Evolutionary conservation across 2,888 invertebrate species (phyloP).

Genomic region (Entomobrya proxima): DNA sequence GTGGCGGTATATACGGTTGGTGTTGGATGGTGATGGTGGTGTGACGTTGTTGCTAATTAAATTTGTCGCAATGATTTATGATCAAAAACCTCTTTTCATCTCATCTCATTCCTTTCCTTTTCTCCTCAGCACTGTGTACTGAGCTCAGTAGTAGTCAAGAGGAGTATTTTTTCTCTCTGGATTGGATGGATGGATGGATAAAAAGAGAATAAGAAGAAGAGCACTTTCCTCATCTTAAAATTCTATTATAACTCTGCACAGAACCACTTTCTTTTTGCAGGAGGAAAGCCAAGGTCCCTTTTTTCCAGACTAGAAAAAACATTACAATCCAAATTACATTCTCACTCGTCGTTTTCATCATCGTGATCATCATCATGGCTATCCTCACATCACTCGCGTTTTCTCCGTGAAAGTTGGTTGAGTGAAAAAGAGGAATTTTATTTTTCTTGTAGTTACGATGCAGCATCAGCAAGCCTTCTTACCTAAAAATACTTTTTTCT

Average conservation of each 20-base stretch:
- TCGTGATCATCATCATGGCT: slow-evolving; percentile 5
- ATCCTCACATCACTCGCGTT: slow-evolving; percentile 6
- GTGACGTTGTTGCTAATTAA: slow-evolving; percentile 74
- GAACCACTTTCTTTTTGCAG: no score
- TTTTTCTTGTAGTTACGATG: slow-evolving; percentile 33
- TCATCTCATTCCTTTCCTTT: slow-evolving; percentile 47
- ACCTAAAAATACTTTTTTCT: slow-evolving; percentile 23
- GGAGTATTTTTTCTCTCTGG: slow-evolving; percentile 43
- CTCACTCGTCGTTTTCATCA: slow-evolving; percentile 41
- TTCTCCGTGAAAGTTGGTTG: slow-evolving; percentile 24
- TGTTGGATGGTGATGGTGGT: slow-evolving; percentile 42
- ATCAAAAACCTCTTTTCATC: slow-evolving; percentile 72
- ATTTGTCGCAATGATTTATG: slow-evolving; percentile 75
- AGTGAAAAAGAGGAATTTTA: slow-evolving; percentile 44
- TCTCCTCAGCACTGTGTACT: slow-evolving; percentile 36
- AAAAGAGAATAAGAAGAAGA: slow-evolving; percentile 43
- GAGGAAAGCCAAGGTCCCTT: slow-evolving; percentile 24
- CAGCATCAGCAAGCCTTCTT: neutral
- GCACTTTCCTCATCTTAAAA: slow-evolving; percentile 47
- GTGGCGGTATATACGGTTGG: slow-evolving; percentile 12
- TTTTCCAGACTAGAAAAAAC: slow-evolving; percentile 24
- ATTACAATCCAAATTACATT: slow-evolving; percentile 59
- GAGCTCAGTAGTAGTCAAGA: neutral
- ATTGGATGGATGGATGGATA: slow-evolving; percentile 59
- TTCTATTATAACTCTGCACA: slow-evolving; percentile 28